Percentiles rank a stretch among this genome's conserved stretches.
phyloP scores from a whole-genome alignment of 1,140 invertebrate species.

The Orius insidiosus region DNA sequence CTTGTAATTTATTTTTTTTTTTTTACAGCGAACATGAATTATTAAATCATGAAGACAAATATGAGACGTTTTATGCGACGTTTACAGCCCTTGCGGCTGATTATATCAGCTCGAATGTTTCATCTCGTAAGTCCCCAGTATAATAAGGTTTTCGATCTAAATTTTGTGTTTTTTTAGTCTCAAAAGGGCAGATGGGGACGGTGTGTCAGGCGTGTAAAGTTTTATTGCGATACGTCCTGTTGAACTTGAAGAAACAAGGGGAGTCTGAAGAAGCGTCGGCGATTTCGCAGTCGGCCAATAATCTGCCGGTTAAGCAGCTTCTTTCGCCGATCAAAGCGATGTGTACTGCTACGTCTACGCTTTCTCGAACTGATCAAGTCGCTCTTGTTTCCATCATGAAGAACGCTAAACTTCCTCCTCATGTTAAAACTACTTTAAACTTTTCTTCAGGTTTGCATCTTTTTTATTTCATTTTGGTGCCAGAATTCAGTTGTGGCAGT shows the following conservation, averaged over 20 bases:
- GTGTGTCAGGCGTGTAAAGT: slow-evolving; percentile 38
- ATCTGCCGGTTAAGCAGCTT: slow-evolving; percentile 33
- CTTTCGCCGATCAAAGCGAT: slow-evolving; percentile 39
- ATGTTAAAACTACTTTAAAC: slow-evolving; percentile 30
- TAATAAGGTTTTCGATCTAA: slow-evolving; percentile 8
- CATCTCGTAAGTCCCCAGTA: slow-evolving; percentile 17
- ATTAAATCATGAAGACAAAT: slow-evolving; percentile 50
- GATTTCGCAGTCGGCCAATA: slow-evolving; percentile 7
- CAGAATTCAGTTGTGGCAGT: no score
- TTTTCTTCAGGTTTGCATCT: neutral
- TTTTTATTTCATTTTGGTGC: no score
- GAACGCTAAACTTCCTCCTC: slow-evolving; percentile 42
- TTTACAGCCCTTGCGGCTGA: slow-evolving; percentile 57
- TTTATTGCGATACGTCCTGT: slow-evolving; percentile 35
- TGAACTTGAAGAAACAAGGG: slow-evolving; percentile 29
- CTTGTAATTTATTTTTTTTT: no score
- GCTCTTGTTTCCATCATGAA: slow-evolving; percentile 46
- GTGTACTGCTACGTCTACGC: slow-evolving; percentile 36
- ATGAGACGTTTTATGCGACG: slow-evolving; percentile 56
- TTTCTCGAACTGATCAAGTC: slow-evolving; percentile 37
- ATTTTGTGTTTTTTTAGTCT: slow-evolving; percentile 33
- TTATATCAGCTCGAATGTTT: slow-evolving; percentile 37
- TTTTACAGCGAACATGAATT: slow-evolving; percentile 54
- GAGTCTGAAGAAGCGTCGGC: slow-evolving; percentile 7
- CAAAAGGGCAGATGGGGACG: slow-evolving; percentile 38